Evolutionary conservation across 1,140 invertebrate genomes (phyloP), one percentile per base, ranked within the genome.

Genomic region (Drosophila micromelanica): DNA sequence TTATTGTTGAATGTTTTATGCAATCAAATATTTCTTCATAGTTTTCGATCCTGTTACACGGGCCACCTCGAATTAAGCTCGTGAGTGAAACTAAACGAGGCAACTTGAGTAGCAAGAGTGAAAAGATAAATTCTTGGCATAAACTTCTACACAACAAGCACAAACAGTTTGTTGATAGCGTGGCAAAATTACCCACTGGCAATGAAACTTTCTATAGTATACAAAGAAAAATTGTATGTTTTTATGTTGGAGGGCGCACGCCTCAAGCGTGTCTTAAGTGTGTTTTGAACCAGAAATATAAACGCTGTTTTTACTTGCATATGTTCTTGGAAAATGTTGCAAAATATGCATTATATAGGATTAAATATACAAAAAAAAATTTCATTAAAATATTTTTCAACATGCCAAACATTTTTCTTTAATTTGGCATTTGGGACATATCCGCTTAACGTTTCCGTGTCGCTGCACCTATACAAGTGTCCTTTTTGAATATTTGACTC

Each of bases 61-160:
- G n/a, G 20, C 43, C 59, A 61, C 32, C 57, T 35, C 35, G 60
- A 60, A 63, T 56, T 43, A 59, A 78, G 70, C 55, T 27, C 11
- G 11, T 40, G 20, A 13, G 32, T 43, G 35, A 6, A 55, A 57
- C 38, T 67, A 20, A 80, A 56, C 72, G 61, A 48, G 71, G 56
- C 72, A 76, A 46, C 71, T 64, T 72, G 13, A 55, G 54, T 56
- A 59, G 15, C 15, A 67, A 60, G 38, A 12, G 15, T 49, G 46
- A 63, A 74, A 17, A 15, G 15, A 67, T 54, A 63, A 74, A 27
- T 56, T 64, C 49, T 73, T 48, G 57, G 40, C 43, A 56, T 13
- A 71, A 74, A 78, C 45, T 78, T 78, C 68, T 61, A 43, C 32
- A 23, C 20, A 55, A 35, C 11, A 48, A 37, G 11, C 20, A 35